Evolutionary conservation across 2,113 vertebrate species (phyloP), one percentile per base, ranked within the genome.

Genomic region (Alosa alosa): DNA sequence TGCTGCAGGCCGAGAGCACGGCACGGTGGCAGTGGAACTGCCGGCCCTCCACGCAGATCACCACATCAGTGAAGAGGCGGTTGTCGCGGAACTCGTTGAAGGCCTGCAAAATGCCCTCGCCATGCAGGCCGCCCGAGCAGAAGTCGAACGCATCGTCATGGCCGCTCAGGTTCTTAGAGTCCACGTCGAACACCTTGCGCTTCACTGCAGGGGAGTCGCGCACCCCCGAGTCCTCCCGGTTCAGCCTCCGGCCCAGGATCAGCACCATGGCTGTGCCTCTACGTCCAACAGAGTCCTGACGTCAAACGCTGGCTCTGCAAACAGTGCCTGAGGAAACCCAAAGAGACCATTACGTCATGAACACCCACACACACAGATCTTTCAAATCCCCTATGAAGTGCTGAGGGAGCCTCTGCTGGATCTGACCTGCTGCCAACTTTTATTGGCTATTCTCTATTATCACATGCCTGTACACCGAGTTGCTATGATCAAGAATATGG

Each of bases 101-200:
- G 91, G 97, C 96, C 93, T 99, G 97, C 25, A 99, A 96, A 85
- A 99, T 97, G 92, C 96, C 97, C 87, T 99, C 98, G 0, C 98
- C 97, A 57, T 99, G 98, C 89, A 96, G 96, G 6, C 97, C 95
- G 85, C 98, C 98, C 3, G 97, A 97, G 87, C 94, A 97, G 91
- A 99, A 99, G 92, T 99, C 98, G 2, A 98, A 97, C 90, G 97
- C 94, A 92, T 45, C 97, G 84, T 99, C 98, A 45, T 94, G 97
- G 90, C 93, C 94, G 89, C 92, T 93, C 88, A 96, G 92, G 0
- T 94, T 95, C 84, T 99, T 99, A 86, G 96, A 94, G 93, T 99
- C 98, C 94, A 99, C 96, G 91, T 99, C 98, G 95, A 99, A 97
- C 84, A 99, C 97, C 92, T 99, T 99, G 93, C 98, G 96, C 93